Conservation (phyloP, 2,113 vertebrate species). For the Vulpes ferrilata region DNA sequence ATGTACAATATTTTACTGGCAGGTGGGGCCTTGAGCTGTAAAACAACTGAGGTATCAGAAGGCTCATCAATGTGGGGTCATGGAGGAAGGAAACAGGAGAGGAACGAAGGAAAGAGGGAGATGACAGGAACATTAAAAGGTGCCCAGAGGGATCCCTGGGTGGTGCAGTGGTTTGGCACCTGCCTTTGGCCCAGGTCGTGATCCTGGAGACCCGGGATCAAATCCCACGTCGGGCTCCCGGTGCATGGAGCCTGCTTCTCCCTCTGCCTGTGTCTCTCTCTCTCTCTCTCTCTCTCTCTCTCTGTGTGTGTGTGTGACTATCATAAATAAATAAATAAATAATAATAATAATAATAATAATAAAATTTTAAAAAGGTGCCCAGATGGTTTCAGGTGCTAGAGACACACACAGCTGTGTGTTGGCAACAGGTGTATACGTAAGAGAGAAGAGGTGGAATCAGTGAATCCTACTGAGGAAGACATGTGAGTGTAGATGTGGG, state of each 20-base stretch:
- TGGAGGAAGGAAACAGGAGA: not conserved
- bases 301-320: too few relatives aligned
- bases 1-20: not conserved
- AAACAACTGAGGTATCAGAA: not conserved
- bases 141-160: not conserved
- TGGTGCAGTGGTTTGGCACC: too few relatives aligned
- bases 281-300: too few relatives aligned
- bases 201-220: too few relatives aligned
- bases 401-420: too few relatives aligned
- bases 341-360: too few relatives aligned
- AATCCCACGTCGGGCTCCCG: too few relatives aligned
- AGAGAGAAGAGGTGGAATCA: not conserved
- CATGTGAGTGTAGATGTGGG: not conserved
- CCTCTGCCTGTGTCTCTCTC: too few relatives aligned
- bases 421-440: not conserved
- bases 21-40: not conserved
- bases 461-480: not conserved
- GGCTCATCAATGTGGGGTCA: too few relatives aligned
- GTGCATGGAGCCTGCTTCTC: too few relatives aligned
- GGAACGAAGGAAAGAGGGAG: not conserved
- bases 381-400: not conserved
- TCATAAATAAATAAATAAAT: too few relatives aligned
- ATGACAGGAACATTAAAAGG: not conserved
- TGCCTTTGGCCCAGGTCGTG: too few relatives aligned
- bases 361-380: not conserved